Evolutionary conservation across 2,113 vertebrate genomes (phyloP).

Genomic region (Corapipo altera): DNA sequence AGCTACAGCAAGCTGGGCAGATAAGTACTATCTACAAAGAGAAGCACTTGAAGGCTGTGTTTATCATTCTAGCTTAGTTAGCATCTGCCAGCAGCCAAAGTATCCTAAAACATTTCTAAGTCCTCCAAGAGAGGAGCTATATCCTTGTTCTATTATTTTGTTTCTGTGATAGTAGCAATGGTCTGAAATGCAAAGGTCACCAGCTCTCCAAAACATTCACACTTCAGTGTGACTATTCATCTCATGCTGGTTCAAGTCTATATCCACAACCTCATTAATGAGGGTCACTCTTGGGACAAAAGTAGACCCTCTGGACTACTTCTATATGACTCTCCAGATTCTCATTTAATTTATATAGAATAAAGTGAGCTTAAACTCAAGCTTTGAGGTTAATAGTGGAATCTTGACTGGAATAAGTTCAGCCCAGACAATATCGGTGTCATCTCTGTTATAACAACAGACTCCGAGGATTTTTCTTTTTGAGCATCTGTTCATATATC

Average conservation of each 20-base stretch:
- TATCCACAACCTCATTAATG: background rate
- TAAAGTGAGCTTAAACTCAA: background rate
- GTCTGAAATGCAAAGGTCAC: background rate
- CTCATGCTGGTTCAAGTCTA: background rate
- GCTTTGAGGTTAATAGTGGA: background rate
- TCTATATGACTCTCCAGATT: background rate
- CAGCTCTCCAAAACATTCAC: background rate
- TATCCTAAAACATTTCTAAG: background rate
- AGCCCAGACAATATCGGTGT: background rate
- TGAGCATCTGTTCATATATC: background rate
- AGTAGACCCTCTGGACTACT: background rate
- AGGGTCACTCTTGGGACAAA: background rate
- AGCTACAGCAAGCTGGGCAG: background rate
- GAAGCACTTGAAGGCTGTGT: background rate
- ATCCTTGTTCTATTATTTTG: background rate
- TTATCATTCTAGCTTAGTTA: background rate
- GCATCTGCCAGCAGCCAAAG: background rate
- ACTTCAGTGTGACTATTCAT: background rate
- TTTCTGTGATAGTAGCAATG: background rate
- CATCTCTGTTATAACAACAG: background rate
- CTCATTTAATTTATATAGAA: background rate
- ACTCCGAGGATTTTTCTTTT: background rate
- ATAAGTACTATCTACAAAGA: background rate
- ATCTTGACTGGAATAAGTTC: background rate
- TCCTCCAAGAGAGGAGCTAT: background rate